Evolutionary conservation across 2,113 vertebrate species (phyloP), one percentile per base, ranked within the genome.

Genomic region (Nematolebias whitei): DNA sequence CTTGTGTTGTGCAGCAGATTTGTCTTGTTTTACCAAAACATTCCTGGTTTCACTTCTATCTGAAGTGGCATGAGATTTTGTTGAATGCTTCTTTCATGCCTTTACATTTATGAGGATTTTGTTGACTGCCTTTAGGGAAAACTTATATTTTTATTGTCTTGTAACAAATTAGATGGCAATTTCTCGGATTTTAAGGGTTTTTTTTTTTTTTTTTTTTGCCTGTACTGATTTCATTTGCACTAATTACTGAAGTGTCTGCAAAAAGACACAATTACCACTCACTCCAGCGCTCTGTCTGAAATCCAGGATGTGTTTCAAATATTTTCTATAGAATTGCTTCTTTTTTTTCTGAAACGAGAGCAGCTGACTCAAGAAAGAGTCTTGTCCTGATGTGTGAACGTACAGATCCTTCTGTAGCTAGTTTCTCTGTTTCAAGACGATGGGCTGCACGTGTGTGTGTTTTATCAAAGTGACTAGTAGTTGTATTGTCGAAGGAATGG

Each of bases 41-140:
- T 22, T 12, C n/a, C 54, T 14, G 22, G 12, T 39, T 41, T 57
- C 8, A 29, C 1, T 19, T 50, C 6, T n/a, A 23, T 48, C 10
- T 35, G 5, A 10, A 35, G 29, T 23, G 32, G 61, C 35, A 2
- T 19, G 23, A 19, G 29, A 45, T 67, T 53, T 73, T 68, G 48
- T 52, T 76, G 86, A 84, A 85, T 86, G 81, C 60, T 18, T 40
- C 71, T 77, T 71, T 75, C 74, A 44, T 80, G 48, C 63, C 43
- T 60, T 16, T 19, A 59, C 63, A 18, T 11, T 32, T 48, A n/a
- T 74, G 8, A 66, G 50, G 26, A 58, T 66, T 55, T 74, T 70
- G 52, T 71, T 45, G 52, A 72, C 55, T 52, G 39, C 44, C 1
- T 57, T 53, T 10, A 23, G 71, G 54, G 57, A 68, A 32, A 65